Evolutionary conservation across 1,140 invertebrate species (phyloP), one percentile per base, ranked within the genome.

Genomic region (Grapholita molesta): DNA sequence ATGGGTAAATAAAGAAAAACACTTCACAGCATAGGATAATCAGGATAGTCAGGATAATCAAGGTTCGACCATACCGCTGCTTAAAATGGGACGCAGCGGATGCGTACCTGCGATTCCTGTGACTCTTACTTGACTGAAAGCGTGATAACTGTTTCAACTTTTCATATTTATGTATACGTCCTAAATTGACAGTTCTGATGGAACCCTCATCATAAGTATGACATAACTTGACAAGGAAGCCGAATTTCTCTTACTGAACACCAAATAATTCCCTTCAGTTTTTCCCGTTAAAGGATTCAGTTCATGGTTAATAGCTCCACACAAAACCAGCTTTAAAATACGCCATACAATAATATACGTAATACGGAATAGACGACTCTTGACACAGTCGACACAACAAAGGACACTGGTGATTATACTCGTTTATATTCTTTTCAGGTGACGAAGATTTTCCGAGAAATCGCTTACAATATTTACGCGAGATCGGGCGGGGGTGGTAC

Each of bases 401-500:
- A 21, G 42, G 42, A 48, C 42, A 48, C 42, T 48, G 55, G 23
- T 61, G 11, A 25, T 61, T n/a, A 11, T 33, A 64, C 61, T 64
- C 30, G 30, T 65, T 21, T 65, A 33, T 65, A 35, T 66, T 48
- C 38, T 55, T 79, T 83, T 12, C 78, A 90, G 88, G 78, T 67
- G 84, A 80, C 42, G 92, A 93, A 61, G 95, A 96, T 83, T 96
- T 97, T 78, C 95, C 96, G 0, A 93, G 97, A 74, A 94, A 94
- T 72, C 95, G 95, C 78, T 86, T 98, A 52, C 95, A 97, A 79
- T 98, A 97, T 84, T 93, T 97, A 0, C 94, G 95, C 77, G 96
- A 97, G 91, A 93, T 97, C 55, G 96, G 97, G 4, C 94, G 94
- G 77, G 96, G 96, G 23, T 97, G 97, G 96, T 98, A 97, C 93